Base-by-base conservation (phyloP, 1,140 invertebrate genomes). In the Hyles euphorbiae region DNA sequence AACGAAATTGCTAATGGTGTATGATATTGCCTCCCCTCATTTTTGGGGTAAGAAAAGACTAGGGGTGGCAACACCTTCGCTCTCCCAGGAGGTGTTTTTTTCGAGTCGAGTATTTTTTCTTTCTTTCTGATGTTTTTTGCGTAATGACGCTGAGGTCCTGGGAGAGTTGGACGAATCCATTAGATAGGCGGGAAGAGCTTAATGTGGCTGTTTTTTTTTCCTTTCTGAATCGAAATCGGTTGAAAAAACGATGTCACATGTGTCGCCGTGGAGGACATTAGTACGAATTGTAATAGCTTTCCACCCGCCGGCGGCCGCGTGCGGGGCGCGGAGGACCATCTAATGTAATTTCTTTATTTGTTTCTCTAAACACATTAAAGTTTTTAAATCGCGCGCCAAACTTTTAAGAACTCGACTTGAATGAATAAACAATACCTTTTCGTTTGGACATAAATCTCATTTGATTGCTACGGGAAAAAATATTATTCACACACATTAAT, bases 1-100 rank as follows among this genome's bases (percentile, higher is more conserved):
- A 81, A 68, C 73, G 73, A 84, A 85, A 88, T 87, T 81, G 82
- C 76, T 87, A 88, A 88, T 88, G 85, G 85, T 85, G 83, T 85
- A 88, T 87, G 83, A 85, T 88, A 88, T 88, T 87, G 83, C 81
- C 76, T 81, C 85, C 83, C 85, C 76, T 83, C 65, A 77, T 76
- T 81, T 74, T 78, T 77, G 66, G 83, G 80, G 81, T 77, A 83
- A 84, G 77, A 81, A 83, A 79, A 82, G 74, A 75, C 72, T 73
- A 66, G 72, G 82, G 81, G 84, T 81, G 81, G 81, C 73, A 77
- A 81, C 83, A 86, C 83, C 85, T 84, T 84, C 67, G 74, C 65
- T 75, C 78, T 83, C 83, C 81, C 79, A 78, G 63, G 83, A 85
- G 81, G 75, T 81, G 70, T 78, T 83, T 87, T 83, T 85, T 47